These are phyloP conservation scores for Turnix velox DNA, from an alignment of 2,113 vertebrate genomes.

Conservation along the genomic window DNA sequence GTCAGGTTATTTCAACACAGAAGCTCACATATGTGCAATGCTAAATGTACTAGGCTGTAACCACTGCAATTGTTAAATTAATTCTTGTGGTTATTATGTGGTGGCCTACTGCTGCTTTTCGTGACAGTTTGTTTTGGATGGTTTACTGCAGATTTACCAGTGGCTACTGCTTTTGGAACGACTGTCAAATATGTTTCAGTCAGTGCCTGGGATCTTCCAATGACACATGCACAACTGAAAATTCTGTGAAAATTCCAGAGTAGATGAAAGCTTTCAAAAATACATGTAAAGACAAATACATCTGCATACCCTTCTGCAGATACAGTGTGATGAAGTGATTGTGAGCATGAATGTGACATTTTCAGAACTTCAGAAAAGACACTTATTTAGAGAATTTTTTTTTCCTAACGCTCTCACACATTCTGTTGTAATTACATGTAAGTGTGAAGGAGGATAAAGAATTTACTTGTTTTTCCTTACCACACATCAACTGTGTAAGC, in stretches of 20 bases:
- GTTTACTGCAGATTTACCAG: constrained; percentile 44
- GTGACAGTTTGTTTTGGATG: constrained; percentile 61
- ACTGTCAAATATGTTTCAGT: constrained; percentile 46
- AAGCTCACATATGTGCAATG: neutral
- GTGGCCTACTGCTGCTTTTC: constrained; percentile 52
- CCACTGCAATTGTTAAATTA: constrained; percentile 57
- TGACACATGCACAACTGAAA: constrained; percentile 8
- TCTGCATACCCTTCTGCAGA: neutral
- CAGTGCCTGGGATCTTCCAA: neutral
- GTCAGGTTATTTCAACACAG: constrained; percentile 37
- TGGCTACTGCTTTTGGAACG: constrained; percentile 39
- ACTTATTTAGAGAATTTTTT: neutral
- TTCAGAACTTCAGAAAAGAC: neutral
- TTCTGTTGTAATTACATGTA: neutral
- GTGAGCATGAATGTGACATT: neutral
- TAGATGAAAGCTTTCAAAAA: neutral
- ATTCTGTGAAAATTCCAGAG: neutral
- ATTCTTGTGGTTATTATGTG: constrained; percentile 55
- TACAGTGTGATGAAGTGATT: neutral
- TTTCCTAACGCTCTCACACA: neutral
- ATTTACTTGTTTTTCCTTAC: neutral
- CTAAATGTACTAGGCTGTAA: neutral
- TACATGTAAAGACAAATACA: neutral
- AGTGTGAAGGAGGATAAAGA: neutral
- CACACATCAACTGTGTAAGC: neutral